Evolutionary conservation across 1,140 invertebrate genomes (phyloP).

Genomic region (Drosophila ohnishii): DNA sequence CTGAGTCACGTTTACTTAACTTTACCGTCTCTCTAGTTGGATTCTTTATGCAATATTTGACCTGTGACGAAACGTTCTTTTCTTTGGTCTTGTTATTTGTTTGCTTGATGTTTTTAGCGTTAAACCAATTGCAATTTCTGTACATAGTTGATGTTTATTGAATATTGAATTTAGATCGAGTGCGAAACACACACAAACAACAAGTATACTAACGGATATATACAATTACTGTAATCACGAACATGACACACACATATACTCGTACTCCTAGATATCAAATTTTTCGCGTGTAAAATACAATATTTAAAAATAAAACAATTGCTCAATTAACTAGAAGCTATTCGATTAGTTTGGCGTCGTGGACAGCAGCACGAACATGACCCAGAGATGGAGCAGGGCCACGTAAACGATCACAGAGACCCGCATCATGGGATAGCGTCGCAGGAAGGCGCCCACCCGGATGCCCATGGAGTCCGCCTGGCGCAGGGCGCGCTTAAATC

Average conservation of each 20-base stretch:
- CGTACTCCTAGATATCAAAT: constrained; percentile 48
- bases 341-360: constrained; percentile 74
- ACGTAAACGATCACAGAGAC: constrained; percentile 90
- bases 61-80: constrained; percentile 61
- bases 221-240: constrained; percentile 32
- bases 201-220: constrained; percentile 41
- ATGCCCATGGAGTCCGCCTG: constrained; percentile 90
- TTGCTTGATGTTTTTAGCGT: constrained; percentile 60
- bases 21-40: constrained; percentile 36
- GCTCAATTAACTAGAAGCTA: constrained; percentile 40
- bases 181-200: constrained; percentile 15
- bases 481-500: constrained; percentile 91
- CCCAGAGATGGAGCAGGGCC: constrained; percentile 76
- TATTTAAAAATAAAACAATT: constrained; percentile 60
- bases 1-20: constrained; percentile 22
- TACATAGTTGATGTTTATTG: constrained; percentile 75
- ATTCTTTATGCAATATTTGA: constrained; percentile 68
- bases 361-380: constrained; percentile 79
- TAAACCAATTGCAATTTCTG: constrained; percentile 59
- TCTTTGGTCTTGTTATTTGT: constrained; percentile 66
- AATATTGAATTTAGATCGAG: constrained; percentile 66
- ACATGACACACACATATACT: constrained; percentile 40
- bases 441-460: constrained; percentile 90
- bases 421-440: constrained; percentile 91
- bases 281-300: constrained; percentile 57